phyloP scores from a whole-genome alignment of 2,113 vertebrate genomes.

The Rhea pennata region DNA sequence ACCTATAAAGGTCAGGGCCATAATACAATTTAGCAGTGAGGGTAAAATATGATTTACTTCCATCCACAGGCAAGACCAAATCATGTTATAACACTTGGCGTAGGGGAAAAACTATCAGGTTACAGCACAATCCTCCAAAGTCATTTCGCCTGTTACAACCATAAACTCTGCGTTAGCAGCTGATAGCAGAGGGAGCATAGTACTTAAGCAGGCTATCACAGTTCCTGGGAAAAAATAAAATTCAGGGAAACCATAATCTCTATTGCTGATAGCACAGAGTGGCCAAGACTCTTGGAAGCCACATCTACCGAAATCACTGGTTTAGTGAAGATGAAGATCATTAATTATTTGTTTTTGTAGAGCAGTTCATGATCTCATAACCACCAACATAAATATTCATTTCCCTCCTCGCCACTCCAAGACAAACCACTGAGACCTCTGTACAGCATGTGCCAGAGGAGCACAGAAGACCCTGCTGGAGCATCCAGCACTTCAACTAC shows the following conservation, averaged over 20 bases:
- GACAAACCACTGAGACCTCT: background rate
- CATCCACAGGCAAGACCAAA: constrained; percentile 66
- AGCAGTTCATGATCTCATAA: background rate
- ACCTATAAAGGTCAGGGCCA: constrained; percentile 66
- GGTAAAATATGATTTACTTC: constrained; percentile 72
- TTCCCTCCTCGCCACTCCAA: background rate
- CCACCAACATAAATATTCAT: constrained; percentile 7
- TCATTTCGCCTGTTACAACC: constrained; percentile 70
- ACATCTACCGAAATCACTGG: constrained; percentile 6
- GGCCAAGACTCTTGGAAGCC: background rate
- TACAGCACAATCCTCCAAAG: constrained; percentile 70
- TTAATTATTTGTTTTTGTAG: constrained; percentile 28
- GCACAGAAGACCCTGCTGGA: background rate
- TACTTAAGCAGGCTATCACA: constrained; percentile 50
- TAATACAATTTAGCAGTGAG: constrained; percentile 67
- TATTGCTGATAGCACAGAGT: background rate
- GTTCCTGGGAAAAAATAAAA: constrained; percentile 41
- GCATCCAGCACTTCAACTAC: background rate
- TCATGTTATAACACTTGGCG: constrained; percentile 60
- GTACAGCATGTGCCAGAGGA: background rate
- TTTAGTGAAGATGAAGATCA: background rate
- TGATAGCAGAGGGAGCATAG: constrained; percentile 59
- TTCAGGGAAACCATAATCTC: constrained; percentile 36
- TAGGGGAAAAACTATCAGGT: constrained; percentile 64
- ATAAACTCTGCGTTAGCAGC: constrained; percentile 65